Base-by-base conservation (phyloP, 2,113 vertebrate genomes). In the Austrofundulus limnaeus region DNA sequence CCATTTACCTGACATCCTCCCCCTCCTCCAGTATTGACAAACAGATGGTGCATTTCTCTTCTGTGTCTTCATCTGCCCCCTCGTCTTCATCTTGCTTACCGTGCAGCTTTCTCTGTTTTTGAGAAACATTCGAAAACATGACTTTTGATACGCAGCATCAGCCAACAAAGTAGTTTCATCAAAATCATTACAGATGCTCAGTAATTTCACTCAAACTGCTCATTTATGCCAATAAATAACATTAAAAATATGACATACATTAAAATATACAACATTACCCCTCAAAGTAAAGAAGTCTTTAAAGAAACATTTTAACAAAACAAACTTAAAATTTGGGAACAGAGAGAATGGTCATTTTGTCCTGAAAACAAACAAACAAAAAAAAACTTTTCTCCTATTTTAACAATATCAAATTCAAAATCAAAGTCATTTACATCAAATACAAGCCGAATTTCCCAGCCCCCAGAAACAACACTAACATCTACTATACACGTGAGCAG, bases 21-120 rank as follows among this genome's bases (percentile, higher is more conserved):
- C 97, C 97, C 91, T 99, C 97, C 90, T 99, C 97, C 92, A 99
- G 88, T 91, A 98, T 95, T 76, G 97, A 99, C 85, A 99, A 92
- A 90, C 97, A 99, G 89, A 99, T 99, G 87, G 97, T 99, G 89
- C 97, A 99, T 77, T 99, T 98, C 89, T 99, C 97, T 89, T 98
- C 97, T 3, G 96, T 98, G 83, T 98, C 97, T 90, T 98, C 97
- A 66, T 99, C 97, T 57, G 95, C 95, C 48, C 93, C 95, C 89
- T 97, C 95, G 51, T 98, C 96, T 52, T 95, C 96, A 56, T 99
- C 96, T 89, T 98, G 94, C 87, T 98, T 98, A 86, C 94, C 94
- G 79, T 95, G 96, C 91, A 98, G 94, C 96, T 98, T 98, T 93
- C 97, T 98, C 97, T 99, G 96, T 94, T 92, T 77, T 92, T 83